These are phyloP conservation scores for Saccopteryx leptura DNA, from an alignment of 2,113 vertebrate genomes.

Conservation along the genomic window DNA sequence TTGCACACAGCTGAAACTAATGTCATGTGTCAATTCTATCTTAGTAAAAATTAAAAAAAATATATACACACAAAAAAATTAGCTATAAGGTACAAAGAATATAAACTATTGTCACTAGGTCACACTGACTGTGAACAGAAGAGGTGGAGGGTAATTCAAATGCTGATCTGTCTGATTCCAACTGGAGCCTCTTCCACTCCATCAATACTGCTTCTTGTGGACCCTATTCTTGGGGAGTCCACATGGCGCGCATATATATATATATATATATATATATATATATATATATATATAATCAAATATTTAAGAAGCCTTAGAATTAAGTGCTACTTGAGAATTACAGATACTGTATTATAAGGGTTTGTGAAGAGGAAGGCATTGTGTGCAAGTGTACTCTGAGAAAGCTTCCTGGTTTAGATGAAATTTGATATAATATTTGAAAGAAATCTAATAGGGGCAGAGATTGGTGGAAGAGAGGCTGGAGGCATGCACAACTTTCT, in stretches of 20 bases:
- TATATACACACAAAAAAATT: not conserved
- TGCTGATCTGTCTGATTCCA: not conserved
- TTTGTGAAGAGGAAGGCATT: not conserved
- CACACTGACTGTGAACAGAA: not conserved
- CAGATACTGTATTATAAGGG: not conserved
- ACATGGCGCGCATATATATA: not conserved
- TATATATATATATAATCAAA: not conserved
- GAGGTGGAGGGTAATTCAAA: not conserved
- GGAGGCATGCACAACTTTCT: not conserved
- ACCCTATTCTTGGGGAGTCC: not conserved
- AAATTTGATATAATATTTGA: not conserved
- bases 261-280: not conserved
- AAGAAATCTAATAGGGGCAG: not conserved
- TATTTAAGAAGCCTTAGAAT: not conserved
- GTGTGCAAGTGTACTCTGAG: not conserved
- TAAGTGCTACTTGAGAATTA: not conserved
- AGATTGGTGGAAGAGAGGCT: not conserved
- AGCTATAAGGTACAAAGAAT: not conserved
- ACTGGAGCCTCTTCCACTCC: not conserved
- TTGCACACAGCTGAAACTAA: not conserved
- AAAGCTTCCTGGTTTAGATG: not conserved
- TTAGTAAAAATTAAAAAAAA: not conserved
- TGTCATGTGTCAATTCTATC: not conserved
- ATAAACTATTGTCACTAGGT: not conserved
- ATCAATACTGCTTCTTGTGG: not conserved